Conservation (phyloP, 2,888 invertebrate species). For the Nebria salina region DNA sequence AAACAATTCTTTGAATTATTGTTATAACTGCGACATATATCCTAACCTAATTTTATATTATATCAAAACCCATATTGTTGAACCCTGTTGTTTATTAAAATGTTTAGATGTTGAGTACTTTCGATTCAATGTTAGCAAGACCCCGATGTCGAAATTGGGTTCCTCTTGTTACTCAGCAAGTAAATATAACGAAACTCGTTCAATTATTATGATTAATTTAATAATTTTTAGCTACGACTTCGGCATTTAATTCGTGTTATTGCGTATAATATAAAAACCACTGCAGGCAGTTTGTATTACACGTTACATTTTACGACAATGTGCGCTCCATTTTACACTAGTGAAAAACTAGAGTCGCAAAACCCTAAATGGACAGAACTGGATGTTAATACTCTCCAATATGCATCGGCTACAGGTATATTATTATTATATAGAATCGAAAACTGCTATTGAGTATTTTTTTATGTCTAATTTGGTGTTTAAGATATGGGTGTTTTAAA, state of each 20-base stretch:
- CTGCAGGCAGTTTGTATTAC: conserved; percentile 74
- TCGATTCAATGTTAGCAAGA: conserved; percentile 65
- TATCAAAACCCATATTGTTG: neutral
- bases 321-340: conserved; percentile 86
- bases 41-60: neutral
- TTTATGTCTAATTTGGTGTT: neutral
- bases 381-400: conserved; percentile 70
- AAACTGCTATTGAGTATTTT: neutral
- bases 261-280: conserved; percentile 70
- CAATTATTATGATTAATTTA: conserved; percentile 27
- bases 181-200: conserved; percentile 54
- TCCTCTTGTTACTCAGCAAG: conserved; percentile 85
- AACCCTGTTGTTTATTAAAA: neutral
- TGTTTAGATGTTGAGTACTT: conserved; percentile 42
- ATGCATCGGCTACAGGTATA: conserved; percentile 61
- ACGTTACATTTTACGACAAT: conserved; percentile 83
- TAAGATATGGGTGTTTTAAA: neutral
- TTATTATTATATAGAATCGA: neutral
- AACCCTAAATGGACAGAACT: conserved; percentile 87
- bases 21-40: neutral
- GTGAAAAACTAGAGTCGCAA: conserved; percentile 75
- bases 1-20: neutral
- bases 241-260: conserved; percentile 82
- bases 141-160: conserved; percentile 82
- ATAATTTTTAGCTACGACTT: conserved; percentile 71